Evolutionary conservation across 2,113 vertebrate species (phyloP), one percentile per base, ranked within the genome.

Genomic region (Cromileptes altivelis): DNA sequence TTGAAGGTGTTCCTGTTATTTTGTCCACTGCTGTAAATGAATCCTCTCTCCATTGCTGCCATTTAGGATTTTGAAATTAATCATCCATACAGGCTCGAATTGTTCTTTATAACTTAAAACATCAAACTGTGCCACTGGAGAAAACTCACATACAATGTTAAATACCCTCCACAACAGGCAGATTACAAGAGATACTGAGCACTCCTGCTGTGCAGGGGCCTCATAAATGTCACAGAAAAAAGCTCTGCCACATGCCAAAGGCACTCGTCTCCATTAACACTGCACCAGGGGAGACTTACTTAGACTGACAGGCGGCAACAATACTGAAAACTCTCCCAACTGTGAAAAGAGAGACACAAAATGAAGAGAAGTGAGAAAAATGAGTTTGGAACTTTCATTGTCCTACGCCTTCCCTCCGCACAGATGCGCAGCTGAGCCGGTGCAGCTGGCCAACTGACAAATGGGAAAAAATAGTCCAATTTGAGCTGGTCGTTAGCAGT

Each of bases 381-480:
- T 92, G 92, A 96, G 92, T 94, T 88, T 79, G 91, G 93, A 97
- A 96, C 95, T 96, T 95, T 94, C 94, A 93, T 96, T 92, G 94
- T 96, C 95, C 95, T 96, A 82, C 86, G 94, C 93, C 81, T 81
- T 94, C 76, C 91, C 94, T 95, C 91, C 90, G 92, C 91, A 91
- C 94, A 96, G 95, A 96, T 93, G 95, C 93, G 90, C 94, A 96
- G 95, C 96, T 95, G 95, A 97, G 94, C 94, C 91, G 88, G 92
- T 96, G 96, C 89, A 94, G 96, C 97, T 98, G 96, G 96, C 95
- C 96, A 81, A 80, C 92, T 97, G 97, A 98, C 97, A 97, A 97
- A 95, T 96, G 96, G 93, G 95, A 96, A 96, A 96, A 97, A 97
- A 97, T 96, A 96, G 97, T 97, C 96, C 97, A 97, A 97, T 97